Percentiles rank a stretch among this genome's conserved stretches.
These are phyloP conservation scores for Thera obeliscata DNA, from an alignment of 2,888 invertebrate genomes.

Conservation along the genomic window DNA sequence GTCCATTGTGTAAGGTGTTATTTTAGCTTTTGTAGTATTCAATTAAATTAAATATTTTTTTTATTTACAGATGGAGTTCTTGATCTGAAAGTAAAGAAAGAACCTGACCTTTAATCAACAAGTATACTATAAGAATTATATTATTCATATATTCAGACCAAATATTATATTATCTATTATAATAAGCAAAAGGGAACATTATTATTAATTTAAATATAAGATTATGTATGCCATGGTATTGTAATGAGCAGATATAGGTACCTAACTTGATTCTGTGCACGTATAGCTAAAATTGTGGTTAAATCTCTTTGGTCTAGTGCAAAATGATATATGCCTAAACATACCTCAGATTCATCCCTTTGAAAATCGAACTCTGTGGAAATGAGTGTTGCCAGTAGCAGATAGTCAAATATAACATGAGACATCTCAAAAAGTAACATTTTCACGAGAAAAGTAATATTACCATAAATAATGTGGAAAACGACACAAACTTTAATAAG, in stretches of 20 bases:
- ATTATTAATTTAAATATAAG: constrained; percentile 27
- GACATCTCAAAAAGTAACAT: too few relatives aligned
- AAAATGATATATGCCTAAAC: too few relatives aligned
- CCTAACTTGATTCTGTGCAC: background rate
- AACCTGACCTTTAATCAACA: constrained; percentile 39
- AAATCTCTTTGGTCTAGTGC: background rate
- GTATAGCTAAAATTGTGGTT: background rate
- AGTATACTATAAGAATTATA: constrained; percentile 33
- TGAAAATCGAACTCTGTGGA: too few relatives aligned
- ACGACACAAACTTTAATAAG: too few relatives aligned
- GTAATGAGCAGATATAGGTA: background rate
- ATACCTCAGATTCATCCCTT: too few relatives aligned
- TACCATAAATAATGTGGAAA: too few relatives aligned
- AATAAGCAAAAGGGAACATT: constrained; percentile 39
- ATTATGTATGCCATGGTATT: constrained; percentile 10
- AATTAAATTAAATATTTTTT: constrained; percentile 9
- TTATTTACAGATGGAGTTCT: constrained; percentile 69
- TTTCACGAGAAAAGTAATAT: too few relatives aligned
- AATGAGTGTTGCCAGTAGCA: too few relatives aligned
- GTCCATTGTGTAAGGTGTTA: too few relatives aligned
- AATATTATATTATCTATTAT: constrained; percentile 42
- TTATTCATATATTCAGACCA: constrained; percentile 46
- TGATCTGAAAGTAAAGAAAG: constrained; percentile 75
- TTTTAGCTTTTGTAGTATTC: background rate
- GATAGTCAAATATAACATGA: too few relatives aligned